Evolutionary conservation across 1,140 invertebrate species (phyloP), one percentile per base, ranked within the genome.

Genomic region (Euura saliciscinereae): DNA sequence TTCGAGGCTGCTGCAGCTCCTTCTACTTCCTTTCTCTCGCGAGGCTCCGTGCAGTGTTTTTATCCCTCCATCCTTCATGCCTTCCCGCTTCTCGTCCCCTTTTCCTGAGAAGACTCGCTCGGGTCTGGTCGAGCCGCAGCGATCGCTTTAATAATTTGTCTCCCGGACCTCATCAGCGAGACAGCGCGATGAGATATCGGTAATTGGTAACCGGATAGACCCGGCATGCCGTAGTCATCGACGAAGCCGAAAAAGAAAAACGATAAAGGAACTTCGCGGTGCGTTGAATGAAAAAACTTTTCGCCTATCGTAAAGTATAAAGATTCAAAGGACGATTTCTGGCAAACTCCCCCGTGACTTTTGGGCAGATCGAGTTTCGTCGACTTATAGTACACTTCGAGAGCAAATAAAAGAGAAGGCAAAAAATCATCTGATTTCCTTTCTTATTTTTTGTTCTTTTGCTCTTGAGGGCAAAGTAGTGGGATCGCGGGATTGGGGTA

Each of bases 91-190:
- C 45, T 42, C 45, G 11, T 66, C 42, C 42, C 65, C 68, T 64
- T 68, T 70, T 7, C 44, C 67, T 59, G 59, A 65, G 43, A 68
- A 70, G 71, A 66, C 44, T 69, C 44, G 65, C 45, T 45, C 73
- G 71, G 64, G 68, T 73, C 65, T 28, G 28, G 28, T 28, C 1
- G 28, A 28, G 28, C 28, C 28, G 28, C 28, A 28, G 28, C 28
- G 28, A 28, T 28, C 28, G 28, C 28, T 28, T 28, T 28, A 28
- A 28, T 28, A 28, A 28, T 28, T 28, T 28, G 28, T 28, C 28
- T 28, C 28, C 28, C 1, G 28, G 28, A 28, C 28, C 28, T 28
- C 28, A 28, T 28, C 28, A 28, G 28, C 28, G 28, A 28, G 28
- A 28, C 28, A 28, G 28, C 28, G 28, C 28, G 28, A 28, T 28